Evolutionary conservation across 2,888 invertebrate genomes (phyloP), one percentile per base, ranked within the genome.

Genomic region (Rugalucina vietnamica): DNA sequence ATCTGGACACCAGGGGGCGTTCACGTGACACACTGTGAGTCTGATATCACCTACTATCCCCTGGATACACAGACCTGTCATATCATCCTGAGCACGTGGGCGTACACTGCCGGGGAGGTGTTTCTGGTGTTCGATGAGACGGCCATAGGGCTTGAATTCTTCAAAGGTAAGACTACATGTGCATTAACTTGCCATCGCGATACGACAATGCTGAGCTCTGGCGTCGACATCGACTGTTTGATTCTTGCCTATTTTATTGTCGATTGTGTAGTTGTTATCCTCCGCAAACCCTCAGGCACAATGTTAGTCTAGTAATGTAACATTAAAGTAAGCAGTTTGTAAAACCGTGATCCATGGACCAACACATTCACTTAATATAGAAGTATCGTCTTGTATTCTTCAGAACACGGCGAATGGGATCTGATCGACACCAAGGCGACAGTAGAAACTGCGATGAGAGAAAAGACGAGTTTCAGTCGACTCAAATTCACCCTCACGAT

Each of bases 361-460:
- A n/a, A n/a, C n/a, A n/a, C n/a, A n/a, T n/a, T n/a, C n/a, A n/a
- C n/a, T n/a, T n/a, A n/a, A n/a, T n/a, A n/a, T n/a, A n/a, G n/a
- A n/a, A 43, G 43, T 43, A 12, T 43, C 8, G 10, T 12, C 43
- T 18, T 54, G 18, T 21, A 54, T 65, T 0, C 74, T 80, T 71
- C 71, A 76, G 83, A 84, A 71, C 82, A 86, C 69, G 89, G 89
- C 12, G 89, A 89, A 78, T 89, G 89, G 89, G 88, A 87, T 29
- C 27, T 80, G 36, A 57, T 76, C 24, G 3, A 70, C 36, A 75
- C 74, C 57, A 36, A 75, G 43, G 8, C 69, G 37, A 29, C n/a
- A 4, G 27, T 27, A 0, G 34, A 24, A 29, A 36, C 29, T 10
- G 37, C 39, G 4, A 14, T 34, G 21, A 32, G 65, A 34, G 81